Percentiles rank a stretch among this genome's conserved stretches.
Conservation (phyloP, 37 sponge, comb jelly and placozoan genomes). For the Dysidea cf. avara region DNA sequence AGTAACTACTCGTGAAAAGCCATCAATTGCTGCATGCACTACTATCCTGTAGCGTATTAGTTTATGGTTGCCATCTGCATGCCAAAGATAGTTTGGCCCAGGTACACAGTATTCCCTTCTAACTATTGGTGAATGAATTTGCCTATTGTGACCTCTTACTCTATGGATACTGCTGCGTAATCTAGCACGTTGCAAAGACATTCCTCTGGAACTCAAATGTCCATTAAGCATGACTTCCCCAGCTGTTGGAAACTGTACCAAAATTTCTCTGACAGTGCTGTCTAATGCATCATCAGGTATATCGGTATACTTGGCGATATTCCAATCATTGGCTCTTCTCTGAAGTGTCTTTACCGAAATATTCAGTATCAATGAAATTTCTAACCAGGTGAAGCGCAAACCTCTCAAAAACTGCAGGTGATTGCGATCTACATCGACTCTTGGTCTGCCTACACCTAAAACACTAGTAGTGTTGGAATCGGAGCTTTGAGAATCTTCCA, state of each 20-base stretch:
- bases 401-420: background rate
- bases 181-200: background rate
- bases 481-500: too few relatives aligned
- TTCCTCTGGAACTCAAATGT: background rate
- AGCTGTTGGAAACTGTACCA: conserved; percentile 2
- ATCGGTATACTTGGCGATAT: background rate
- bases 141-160: background rate
- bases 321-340: conserved; percentile 17
- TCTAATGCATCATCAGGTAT: conserved; percentile 13
- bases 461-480: too few relatives aligned
- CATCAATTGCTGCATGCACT: too few relatives aligned
- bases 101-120: too few relatives aligned
- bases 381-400: conserved; percentile 6
- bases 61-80: too few relatives aligned
- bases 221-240: conserved; percentile 26
- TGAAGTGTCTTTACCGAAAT: conserved; percentile 13
- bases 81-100: too few relatives aligned
- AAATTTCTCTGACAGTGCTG: background rate
- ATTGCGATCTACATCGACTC: background rate
- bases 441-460: conserved; percentile 13
- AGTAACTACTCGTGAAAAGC: too few relatives aligned
- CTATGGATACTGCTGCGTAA: background rate
- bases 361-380: background rate
- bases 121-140: too few relatives aligned
- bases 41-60: too few relatives aligned